phyloP scores from a whole-genome alignment of 1,140 invertebrate species.

The Dreissena rostriformis region DNA sequence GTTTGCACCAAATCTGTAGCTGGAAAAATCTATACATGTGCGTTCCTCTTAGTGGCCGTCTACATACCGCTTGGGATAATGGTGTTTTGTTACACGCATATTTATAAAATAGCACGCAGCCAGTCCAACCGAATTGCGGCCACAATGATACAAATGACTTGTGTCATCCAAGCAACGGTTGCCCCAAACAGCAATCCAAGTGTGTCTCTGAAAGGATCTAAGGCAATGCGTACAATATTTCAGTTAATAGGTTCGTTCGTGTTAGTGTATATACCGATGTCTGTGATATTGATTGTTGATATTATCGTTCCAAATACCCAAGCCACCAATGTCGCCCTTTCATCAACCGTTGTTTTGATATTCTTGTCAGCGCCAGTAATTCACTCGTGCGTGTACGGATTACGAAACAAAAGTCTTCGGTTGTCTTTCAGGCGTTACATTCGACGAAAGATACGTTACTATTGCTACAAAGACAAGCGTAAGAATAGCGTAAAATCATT shows the following conservation, averaged over 20 bases:
- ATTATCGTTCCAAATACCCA: constrained; percentile 48
- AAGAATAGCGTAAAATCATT: constrained; percentile 67
- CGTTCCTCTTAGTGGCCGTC: constrained; percentile 62
- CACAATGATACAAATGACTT: constrained; percentile 73
- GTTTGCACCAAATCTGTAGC: constrained; percentile 28
- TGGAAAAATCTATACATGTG: constrained; percentile 59
- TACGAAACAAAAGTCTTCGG: constrained; percentile 69
- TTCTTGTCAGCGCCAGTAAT: constrained; percentile 68
- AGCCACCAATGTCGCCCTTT: constrained; percentile 50
- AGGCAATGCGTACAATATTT: constrained; percentile 72
- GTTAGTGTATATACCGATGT: constrained; percentile 68
- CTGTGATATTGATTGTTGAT: constrained; percentile 63
- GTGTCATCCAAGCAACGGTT: constrained; percentile 72
- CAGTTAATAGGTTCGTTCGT: constrained; percentile 73
- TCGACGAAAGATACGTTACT: constrained; percentile 61
- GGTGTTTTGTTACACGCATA: constrained; percentile 73
- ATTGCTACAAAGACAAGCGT: constrained; percentile 63
- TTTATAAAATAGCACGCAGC: constrained; percentile 70
- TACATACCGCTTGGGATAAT: constrained; percentile 67
- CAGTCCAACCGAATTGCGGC: constrained; percentile 73
- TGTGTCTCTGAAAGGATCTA: constrained; percentile 67
- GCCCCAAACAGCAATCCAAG: constrained; percentile 59
- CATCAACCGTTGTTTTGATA: constrained; percentile 63
- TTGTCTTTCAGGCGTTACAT: constrained; percentile 68
- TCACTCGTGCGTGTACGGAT: constrained; percentile 69